phyloP scores from a whole-genome alignment of 2,888 invertebrate genomes.

The Xanthostigma xanthostigma region DNA sequence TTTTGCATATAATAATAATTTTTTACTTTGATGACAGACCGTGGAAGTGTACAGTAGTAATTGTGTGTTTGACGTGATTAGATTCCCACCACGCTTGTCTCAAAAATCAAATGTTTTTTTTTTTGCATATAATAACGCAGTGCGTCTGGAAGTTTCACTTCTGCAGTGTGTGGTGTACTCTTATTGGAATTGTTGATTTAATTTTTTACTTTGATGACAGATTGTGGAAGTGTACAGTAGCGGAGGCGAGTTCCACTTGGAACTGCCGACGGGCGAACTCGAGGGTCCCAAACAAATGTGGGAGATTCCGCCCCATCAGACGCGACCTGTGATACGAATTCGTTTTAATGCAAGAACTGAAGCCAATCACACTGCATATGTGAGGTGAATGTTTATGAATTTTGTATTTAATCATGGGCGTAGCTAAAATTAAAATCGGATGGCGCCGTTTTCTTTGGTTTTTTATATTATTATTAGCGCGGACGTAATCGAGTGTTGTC shows the following conservation, averaged over 20 bases:
- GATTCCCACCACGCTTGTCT: too few relatives aligned
- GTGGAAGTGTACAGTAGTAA: too few relatives aligned
- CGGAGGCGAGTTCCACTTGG: constrained; percentile 79
- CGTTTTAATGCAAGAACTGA: constrained; percentile 61
- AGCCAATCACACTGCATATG: constrained; percentile 73
- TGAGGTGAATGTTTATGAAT: constrained; percentile 35
- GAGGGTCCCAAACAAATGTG: constrained; percentile 73
- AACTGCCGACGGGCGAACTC: constrained; percentile 62
- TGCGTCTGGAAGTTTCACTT: too few relatives aligned
- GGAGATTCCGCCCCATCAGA: constrained; percentile 81
- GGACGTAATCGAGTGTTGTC: too few relatives aligned
- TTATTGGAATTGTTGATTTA: constrained; percentile 1
- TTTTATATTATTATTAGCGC: too few relatives aligned
- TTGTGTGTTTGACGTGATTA: too few relatives aligned
- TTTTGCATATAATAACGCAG: too few relatives aligned
- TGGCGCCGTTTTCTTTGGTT: too few relatives aligned
- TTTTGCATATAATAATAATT: too few relatives aligned
- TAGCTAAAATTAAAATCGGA: too few relatives aligned
- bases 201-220: constrained; percentile 24
- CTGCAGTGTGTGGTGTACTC: not conserved
- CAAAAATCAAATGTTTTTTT: too few relatives aligned
- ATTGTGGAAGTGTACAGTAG: constrained; percentile 73
- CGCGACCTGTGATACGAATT: constrained; percentile 77
- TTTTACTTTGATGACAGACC: too few relatives aligned
- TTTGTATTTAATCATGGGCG: not conserved